Conservation (phyloP, 2,797 vertebrate genomes). For the Limnodromus scolopaceus region DNA sequence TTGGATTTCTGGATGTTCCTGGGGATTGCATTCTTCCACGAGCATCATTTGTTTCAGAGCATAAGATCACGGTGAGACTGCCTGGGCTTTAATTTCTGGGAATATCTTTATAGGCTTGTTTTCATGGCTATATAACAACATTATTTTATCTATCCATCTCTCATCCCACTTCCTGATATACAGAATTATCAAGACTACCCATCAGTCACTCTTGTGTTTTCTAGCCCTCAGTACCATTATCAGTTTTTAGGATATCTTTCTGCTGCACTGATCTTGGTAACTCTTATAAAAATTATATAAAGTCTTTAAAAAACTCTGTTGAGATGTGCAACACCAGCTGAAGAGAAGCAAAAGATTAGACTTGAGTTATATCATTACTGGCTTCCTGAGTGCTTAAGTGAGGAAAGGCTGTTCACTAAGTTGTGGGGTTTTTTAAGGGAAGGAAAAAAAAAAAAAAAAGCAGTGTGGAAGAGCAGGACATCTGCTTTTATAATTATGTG, state of each 20-base stretch:
- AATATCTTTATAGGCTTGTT: slow-evolving; percentile 7
- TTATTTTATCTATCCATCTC: slow-evolving; percentile 51
- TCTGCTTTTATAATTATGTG: slow-evolving; percentile 58
- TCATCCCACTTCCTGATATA: slow-evolving; percentile 3
- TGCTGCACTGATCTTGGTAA: not conserved
- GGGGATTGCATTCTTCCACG: not conserved
- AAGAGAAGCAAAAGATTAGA: slow-evolving; percentile 34
- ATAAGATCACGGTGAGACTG: not conserved
- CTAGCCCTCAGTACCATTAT: not conserved
- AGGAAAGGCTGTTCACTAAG: slow-evolving; percentile 45
- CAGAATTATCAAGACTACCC: slow-evolving; percentile 22
- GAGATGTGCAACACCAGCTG: not conserved
- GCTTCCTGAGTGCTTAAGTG: slow-evolving; percentile 25
- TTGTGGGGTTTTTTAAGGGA: not conserved
- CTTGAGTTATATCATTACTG: not conserved
- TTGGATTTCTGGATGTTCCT: not conserved
- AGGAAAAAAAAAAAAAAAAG: not conserved
- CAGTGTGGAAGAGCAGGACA: slow-evolving; percentile 2
- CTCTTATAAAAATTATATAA: not conserved
- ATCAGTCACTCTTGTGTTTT: slow-evolving; percentile 27
- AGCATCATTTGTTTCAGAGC: not conserved
- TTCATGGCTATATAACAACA: not conserved
- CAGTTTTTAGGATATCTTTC: not conserved
- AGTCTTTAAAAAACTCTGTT: not conserved
- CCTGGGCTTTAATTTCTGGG: slow-evolving; percentile 4